Base-by-base conservation (phyloP, 2,888 invertebrate species). In the Brachynemurus nebulosus region DNA sequence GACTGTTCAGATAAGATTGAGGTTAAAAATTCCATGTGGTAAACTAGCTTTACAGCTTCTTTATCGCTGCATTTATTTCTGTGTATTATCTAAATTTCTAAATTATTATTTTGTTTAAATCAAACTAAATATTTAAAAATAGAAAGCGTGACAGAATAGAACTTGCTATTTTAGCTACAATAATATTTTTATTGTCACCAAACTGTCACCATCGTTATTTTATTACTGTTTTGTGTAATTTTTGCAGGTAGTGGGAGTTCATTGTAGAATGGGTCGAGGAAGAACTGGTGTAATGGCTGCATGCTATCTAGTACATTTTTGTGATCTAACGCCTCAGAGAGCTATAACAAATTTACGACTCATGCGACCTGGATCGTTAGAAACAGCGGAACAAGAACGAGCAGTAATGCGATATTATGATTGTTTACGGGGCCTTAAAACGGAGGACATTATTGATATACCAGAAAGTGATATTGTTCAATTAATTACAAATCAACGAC, bases 261-360 rank as follows among this genome's bases (percentile, higher is more conserved):
- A 81, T 58, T 82, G 83, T 56, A 67, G 78, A 5, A 75, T 77
- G 58, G 84, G 83, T 0, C 64, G 75, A 30, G 84, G 82, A 0
- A 67, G 83, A 44, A 81, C 82, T 0, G 85, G 83, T 37, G 77
- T 78, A 1, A 71, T 84, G 73, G 70, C 77, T 19, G 82, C 83
- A 2, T 81, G 82, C 59, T 83, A 80, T 61, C 63, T 83, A 46
- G 75, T 81, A 16, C 68, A 71, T 52, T 76, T 74, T 56, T 65
- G 70, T 48, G 66, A 69, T 37, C 65, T 74, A 64, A 62, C 74
- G 9, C 78, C 80, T 0, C 76, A 78, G 55, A 58, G 69, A 20
- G 80, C 79, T n/a, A 69, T 78, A 4, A 68, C 69, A 43, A 72
- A 74, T 2, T 63, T 78, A 2, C 59, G 78, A 45, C 62, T 74